A percentile compares a stretch with the other conserved stretches of the same genome.
These are phyloP conservation scores for Coleophora flavipennella DNA, from an alignment of 2,888 invertebrate species.

Conservation along the genomic window DNA sequence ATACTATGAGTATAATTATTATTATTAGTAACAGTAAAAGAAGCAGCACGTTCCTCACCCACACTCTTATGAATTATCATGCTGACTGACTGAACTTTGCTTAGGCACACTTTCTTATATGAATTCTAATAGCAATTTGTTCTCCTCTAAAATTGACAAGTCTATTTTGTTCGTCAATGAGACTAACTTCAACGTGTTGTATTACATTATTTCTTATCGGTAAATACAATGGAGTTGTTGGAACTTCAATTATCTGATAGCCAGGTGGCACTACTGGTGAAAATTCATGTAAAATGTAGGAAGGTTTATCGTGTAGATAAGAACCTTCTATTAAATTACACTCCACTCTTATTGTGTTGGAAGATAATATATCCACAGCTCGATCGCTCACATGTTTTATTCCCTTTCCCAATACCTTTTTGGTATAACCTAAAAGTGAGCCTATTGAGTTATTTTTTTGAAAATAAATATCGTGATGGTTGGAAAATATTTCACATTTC, in stretches of 20 bases:
- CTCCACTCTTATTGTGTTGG: slow-evolving; percentile 5
- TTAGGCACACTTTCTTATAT: slow-evolving; percentile 2
- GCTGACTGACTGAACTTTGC: background rate
- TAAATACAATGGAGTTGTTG: slow-evolving; percentile 11
- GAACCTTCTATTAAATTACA: slow-evolving; percentile 7
- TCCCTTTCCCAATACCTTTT: background rate
- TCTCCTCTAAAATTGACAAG: slow-evolving; percentile 7
- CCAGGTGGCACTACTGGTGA: slow-evolving; percentile 5
- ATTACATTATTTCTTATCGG: slow-evolving; percentile 10
- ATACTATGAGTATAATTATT: too few relatives aligned
- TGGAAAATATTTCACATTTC: too few relatives aligned
- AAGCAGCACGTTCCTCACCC: too few relatives aligned
- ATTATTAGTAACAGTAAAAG: too few relatives aligned
- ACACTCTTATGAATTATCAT: background rate
- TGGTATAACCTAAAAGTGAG: slow-evolving; percentile 3
- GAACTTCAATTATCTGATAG: slow-evolving; percentile 5
- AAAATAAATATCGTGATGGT: background rate
- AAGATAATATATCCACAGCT: slow-evolving; percentile 5
- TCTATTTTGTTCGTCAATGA: slow-evolving; percentile 6
- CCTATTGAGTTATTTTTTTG: slow-evolving; percentile 2
- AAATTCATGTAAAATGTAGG: background rate
- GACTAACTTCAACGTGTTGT: slow-evolving; percentile 5
- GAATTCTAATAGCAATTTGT: slow-evolving; percentile 1
- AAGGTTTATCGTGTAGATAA: slow-evolving; percentile 2
- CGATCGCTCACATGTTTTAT: slow-evolving; percentile 3